A percentile compares a stretch with the other conserved stretches of the same genome.
phyloP scores from a whole-genome alignment of 1,140 invertebrate species.

The Macrocentrus cingulum region DNA sequence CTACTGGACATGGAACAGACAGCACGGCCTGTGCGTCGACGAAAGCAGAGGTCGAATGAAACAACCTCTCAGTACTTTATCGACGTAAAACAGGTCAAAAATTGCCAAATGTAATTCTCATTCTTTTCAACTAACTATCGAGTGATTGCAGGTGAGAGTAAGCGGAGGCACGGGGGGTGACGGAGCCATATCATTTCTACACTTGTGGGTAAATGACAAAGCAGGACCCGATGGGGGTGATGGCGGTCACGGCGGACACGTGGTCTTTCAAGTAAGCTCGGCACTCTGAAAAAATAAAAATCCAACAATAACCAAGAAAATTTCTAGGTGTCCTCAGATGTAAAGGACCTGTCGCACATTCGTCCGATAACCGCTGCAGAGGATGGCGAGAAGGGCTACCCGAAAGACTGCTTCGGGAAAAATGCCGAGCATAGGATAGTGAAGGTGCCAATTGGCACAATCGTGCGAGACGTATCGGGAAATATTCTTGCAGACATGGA shows the following conservation, averaged over 20 bases:
- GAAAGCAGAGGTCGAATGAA: too few species aligned
- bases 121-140: too few species aligned
- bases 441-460: slow-evolving; percentile 86
- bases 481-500: slow-evolving; percentile 73
- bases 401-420: slow-evolving; percentile 83
- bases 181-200: slow-evolving; percentile 85
- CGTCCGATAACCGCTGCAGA: slow-evolving; percentile 67
- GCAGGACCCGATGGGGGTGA: slow-evolving; percentile 96
- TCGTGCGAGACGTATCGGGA: slow-evolving; percentile 69
- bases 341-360: slow-evolving; percentile 78
- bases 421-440: slow-evolving; percentile 79
- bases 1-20: too few species aligned
- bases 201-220: slow-evolving; percentile 75
- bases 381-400: slow-evolving; percentile 72
- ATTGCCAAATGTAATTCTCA: too few species aligned
- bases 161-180: slow-evolving; percentile 89
- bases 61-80: too few species aligned
- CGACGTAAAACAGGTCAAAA: slow-evolving; percentile 62
- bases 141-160: slow-evolving; percentile 56
- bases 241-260: slow-evolving; percentile 96
- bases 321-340: slow-evolving; percentile 64
- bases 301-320: too few species aligned
- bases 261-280: slow-evolving; percentile 76
- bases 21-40: too few species aligned
- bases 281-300: background rate